Percentiles rank a stretch among this genome's conserved stretches.
These are phyloP conservation scores for Ennomos quercinarius DNA, from an alignment of 2,888 invertebrate genomes.

Conservation along the genomic window DNA sequence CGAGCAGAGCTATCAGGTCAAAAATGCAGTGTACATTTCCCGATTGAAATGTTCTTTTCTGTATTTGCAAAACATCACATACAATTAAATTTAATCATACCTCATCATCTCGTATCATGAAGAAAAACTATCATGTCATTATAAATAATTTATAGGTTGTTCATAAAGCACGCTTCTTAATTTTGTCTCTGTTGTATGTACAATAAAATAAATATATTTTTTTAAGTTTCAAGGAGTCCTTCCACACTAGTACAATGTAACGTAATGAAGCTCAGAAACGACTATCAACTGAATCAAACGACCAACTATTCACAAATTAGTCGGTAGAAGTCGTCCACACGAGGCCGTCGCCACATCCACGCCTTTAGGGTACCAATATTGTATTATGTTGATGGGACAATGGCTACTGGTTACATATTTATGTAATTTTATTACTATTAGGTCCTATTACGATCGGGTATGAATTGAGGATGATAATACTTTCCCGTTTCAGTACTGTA, in stretches of 20 bases:
- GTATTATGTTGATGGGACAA: constrained; percentile 29
- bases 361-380: constrained; percentile 44
- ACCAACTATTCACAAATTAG: constrained; percentile 76
- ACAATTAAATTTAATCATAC: no score
- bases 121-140: no score
- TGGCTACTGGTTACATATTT: constrained; percentile 22
- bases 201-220: no score
- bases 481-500: constrained; percentile 4
- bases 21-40: no score
- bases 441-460: constrained; percentile 11
- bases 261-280: constrained; percentile 63
- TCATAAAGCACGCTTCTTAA: no score
- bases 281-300: constrained; percentile 64
- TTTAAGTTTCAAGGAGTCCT: not conserved
- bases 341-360: constrained; percentile 65
- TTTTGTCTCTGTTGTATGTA: no score
- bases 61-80: no score
- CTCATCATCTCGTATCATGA: no score
- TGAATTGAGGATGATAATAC: constrained; percentile 3
- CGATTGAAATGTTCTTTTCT: no score
- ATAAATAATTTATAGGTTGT: no score
- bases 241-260: constrained; percentile 36
- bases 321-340: constrained; percentile 63
- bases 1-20: no score
- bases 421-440: constrained; percentile 19